phyloP scores from a whole-genome alignment of 1,140 invertebrate genomes.

The Marisa cornuarietis region DNA sequence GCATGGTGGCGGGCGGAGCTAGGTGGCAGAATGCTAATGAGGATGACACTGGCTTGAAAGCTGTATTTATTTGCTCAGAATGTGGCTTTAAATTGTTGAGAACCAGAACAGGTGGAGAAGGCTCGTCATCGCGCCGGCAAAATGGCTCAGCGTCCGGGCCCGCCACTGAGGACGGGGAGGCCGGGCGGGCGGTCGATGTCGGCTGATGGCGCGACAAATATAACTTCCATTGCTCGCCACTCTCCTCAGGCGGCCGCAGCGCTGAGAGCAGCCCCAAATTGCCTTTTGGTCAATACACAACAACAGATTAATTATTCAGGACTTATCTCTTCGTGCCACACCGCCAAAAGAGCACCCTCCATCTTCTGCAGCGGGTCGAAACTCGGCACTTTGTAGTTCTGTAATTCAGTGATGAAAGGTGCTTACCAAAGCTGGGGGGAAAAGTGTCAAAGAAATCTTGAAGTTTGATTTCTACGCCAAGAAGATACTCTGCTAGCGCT shows the following conservation, averaged over 20 bases:
- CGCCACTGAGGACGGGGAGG: not conserved
- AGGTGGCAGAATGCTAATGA: not conserved
- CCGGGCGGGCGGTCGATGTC: not conserved
- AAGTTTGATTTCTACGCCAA: too few relatives aligned
- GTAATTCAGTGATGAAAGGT: not conserved
- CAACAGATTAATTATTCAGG: conserved; percentile 21
- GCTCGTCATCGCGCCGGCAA: not conserved
- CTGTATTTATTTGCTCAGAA: conserved; percentile 8
- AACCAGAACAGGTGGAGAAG: conserved; percentile 4
- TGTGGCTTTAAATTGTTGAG: conserved; percentile 11
- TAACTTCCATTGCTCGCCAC: not conserved
- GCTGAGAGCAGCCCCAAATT: conserved; percentile 5
- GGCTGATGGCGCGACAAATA: conserved; percentile 9
- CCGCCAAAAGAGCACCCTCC: conserved; percentile 18
- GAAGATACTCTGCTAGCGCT: too few relatives aligned
- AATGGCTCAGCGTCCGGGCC: not conserved
- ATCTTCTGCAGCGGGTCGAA: conserved; percentile 4
- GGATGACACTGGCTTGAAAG: conserved; percentile 9
- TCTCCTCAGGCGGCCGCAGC: not conserved
- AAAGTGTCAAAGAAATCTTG: too few relatives aligned
- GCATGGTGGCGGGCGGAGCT: not conserved
- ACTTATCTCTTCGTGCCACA: conserved; percentile 8
- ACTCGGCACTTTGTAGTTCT: not conserved
- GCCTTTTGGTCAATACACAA: conserved; percentile 19
- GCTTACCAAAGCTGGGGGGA: not conserved